Percentiles rank a stretch among this genome's conserved stretches.
These are phyloP conservation scores for Orthonychiurus folsomi DNA, from an alignment of 2,888 invertebrate genomes.

Conservation along the genomic window DNA sequence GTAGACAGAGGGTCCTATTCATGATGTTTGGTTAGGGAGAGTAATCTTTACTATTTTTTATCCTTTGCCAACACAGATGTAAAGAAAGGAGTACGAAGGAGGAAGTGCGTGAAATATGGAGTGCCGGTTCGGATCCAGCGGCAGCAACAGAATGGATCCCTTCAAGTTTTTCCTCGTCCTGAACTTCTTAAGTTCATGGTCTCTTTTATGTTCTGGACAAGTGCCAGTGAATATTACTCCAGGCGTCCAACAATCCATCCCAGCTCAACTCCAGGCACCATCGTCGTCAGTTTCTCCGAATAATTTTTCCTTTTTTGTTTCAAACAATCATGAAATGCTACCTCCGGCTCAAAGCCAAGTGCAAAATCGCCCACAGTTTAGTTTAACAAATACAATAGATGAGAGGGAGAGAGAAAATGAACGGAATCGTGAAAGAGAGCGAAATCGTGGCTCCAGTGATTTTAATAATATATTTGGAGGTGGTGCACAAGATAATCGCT, in stretches of 20 bases:
- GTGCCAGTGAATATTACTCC: conserved; percentile 24
- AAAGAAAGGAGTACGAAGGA: not conserved
- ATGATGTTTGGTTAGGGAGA: not conserved
- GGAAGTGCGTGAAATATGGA: not conserved
- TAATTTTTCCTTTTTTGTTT: not conserved
- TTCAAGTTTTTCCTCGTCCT: not conserved
- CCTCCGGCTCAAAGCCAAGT: conserved; percentile 28
- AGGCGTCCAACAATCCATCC: too few species aligned
- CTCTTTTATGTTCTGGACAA: conserved; percentile 26
- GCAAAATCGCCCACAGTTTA: conserved; percentile 27
- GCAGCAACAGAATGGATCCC: too few species aligned
- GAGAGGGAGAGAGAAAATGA: conserved; percentile 13
- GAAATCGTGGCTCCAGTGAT: conserved; percentile 1
- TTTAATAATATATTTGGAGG: not conserved
- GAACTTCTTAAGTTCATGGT: conserved; percentile 12
- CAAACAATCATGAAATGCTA: conserved; percentile 7
- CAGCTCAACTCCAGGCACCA: conserved; percentile 1
- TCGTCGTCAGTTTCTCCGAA: not conserved
- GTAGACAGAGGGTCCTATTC: not conserved
- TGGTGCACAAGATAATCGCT: not conserved
- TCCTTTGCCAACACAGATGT: not conserved
- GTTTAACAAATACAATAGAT: conserved; percentile 27
- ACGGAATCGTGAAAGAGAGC: conserved; percentile 14
- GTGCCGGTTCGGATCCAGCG: not conserved
- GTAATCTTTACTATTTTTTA: not conserved